Base-by-base conservation (phyloP, 2,888 invertebrate species). In the Melieria omissa region DNA sequence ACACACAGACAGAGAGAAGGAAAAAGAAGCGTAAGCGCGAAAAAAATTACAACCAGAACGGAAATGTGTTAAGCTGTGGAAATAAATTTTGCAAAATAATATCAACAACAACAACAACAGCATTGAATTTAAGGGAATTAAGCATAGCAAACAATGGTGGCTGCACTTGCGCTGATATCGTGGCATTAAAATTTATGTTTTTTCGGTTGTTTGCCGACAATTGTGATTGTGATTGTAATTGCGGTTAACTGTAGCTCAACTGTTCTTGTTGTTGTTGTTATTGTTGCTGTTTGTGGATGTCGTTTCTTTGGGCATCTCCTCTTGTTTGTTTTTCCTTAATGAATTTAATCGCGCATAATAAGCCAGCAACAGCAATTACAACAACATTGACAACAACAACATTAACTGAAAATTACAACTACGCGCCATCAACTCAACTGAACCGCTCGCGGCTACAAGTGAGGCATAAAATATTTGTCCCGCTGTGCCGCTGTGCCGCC, bases 291-390 rank as follows among this genome's bases (percentile, higher is more conserved):
- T 74, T 65, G 63, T 71, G 70, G 47, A 75, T 71, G 69, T 72
- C 67, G 47, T 66, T 64, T 75, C 29, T 29, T 29, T 29, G 29
- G 29, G 29, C 78, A 74, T 76, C 70, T 76, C 77, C 72, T 72
- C 65, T 71, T 76, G 71, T 75, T 77, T 77, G 73, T 66, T 71
- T 78, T 81, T 77, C 80, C 82, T 84, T 82, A 83, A 84, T 83
- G 81, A 82, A 82, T 83, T 84, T 83, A 83, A 84, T 82, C 80
- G 82, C 80, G 78, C 79, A 78, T 80, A 80, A 83, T 83, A 83
- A 81, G 79, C 81, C 76, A 78, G 76, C 78, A 78, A 73, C 75
- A 79, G 76, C 66, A 65, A 66, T 47, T 12, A 52, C 66, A 60
- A 65, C 63, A 67, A 61, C 72, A 62, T 52, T 12, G 55, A 65